Evolutionary conservation across 1,140 invertebrate species (phyloP), one percentile per base, ranked within the genome.

Genomic region (Chymomyza costata): DNA sequence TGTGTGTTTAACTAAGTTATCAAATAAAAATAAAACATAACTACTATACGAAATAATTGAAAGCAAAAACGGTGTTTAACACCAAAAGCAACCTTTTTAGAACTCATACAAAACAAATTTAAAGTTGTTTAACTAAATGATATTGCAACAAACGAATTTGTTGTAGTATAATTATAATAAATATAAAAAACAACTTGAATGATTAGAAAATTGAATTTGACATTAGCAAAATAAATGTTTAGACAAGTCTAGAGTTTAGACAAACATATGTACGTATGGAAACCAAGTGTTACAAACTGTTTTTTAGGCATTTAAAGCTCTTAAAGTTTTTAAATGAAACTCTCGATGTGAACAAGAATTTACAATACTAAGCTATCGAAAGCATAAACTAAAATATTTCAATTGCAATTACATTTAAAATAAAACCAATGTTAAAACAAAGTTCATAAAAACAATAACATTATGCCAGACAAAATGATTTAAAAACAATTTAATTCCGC

Each of bases 51-150:
- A 78, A 66, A 51, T 55, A 53, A 78, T 46, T 60, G 48, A 73
- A 80, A 80, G 74, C 74, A 80, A 80, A 74, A 80, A 52, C 60
- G 73, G 73, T 80, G 73, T 80, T 63, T 52, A 80, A 80, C 73
- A 80, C 73, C 74, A 81, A 53, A 31, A 40, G 38, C 7, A 48
- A 46, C n/a, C n/a, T n/a, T n/a, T n/a, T 51, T 10, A 34, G 18
- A 65, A 56, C 31, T 8, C 25, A 39, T 17, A 15, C 21, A 53
- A 40, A 47, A 49, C 17, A 47, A 47, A 41, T 41, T 46, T n/a
- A 51, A 47, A 40, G 47, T 62, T 50, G 38, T 40, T 17, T 55
- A 50, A 31, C 18, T 25, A 47, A 49, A 55, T 51, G 25, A 50
- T 40, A 48, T 63, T 19, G 19, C 16, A 38, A 38, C 59, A 65